Evolutionary conservation across 2,888 invertebrate species (phyloP).

Genomic region (Ectropis crepuscularia): DNA sequence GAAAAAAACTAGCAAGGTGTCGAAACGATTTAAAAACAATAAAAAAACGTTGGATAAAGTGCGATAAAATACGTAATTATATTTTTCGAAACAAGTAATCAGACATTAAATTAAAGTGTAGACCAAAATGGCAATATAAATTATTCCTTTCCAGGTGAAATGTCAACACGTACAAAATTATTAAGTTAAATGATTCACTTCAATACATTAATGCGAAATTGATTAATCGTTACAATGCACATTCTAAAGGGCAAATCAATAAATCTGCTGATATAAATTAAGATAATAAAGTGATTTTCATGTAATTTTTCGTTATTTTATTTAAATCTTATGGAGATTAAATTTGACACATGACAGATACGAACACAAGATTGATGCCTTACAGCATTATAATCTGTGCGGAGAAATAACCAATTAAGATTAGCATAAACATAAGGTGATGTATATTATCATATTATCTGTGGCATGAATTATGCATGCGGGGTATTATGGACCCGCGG

Average conservation of each 20-base stretch:
- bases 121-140: conserved; percentile 27
- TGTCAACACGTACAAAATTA: conserved; percentile 53
- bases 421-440: conserved; percentile 82
- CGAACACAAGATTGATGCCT: conserved; percentile 65
- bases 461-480: conserved; percentile 74
- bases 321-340: conserved; percentile 45
- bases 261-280: conserved; percentile 65
- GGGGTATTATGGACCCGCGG: conserved; percentile 57
- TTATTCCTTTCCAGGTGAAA: conserved; percentile 42
- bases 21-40: too few relatives aligned
- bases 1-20: too few relatives aligned
- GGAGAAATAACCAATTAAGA: conserved; percentile 81
- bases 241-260: conserved; percentile 58
- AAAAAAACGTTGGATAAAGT: too few relatives aligned
- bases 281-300: conserved; percentile 66
- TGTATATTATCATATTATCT: conserved; percentile 78
- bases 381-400: conserved; percentile 63
- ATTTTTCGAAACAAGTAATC: background rate
- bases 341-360: conserved; percentile 62
- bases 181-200: conserved; percentile 48
- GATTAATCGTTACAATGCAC: conserved; percentile 63
- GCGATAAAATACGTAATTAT: too few relatives aligned
- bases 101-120: conserved; percentile 21
- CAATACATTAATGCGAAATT: conserved; percentile 48
- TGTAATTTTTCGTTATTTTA: conserved; percentile 25